Percentiles rank a stretch among this genome's conserved stretches.
phyloP scores from a whole-genome alignment of 2,113 vertebrate genomes.

The Proterorhinus semilunaris region DNA sequence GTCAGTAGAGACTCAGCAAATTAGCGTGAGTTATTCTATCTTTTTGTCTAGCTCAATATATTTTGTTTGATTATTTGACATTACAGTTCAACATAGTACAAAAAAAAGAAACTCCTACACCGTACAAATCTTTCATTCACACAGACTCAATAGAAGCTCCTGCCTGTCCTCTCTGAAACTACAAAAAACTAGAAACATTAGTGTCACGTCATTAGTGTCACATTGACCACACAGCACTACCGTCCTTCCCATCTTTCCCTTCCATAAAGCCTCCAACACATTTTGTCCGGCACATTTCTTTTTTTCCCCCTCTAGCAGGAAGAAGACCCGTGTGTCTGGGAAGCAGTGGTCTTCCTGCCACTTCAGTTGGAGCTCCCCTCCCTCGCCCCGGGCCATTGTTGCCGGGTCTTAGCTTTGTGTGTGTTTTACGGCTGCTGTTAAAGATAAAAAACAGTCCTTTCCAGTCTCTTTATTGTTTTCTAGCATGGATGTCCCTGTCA shows the following conservation, averaged over 20 bases:
- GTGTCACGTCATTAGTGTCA: conserved; percentile 69
- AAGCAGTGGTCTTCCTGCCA: conserved; percentile 75
- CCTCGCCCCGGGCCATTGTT: conserved; percentile 71
- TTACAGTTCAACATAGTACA: no score
- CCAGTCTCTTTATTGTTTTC: conserved; percentile 77
- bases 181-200: no score
- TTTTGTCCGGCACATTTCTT: conserved; percentile 47
- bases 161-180: no score
- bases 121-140: no score
- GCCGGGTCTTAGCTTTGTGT: conserved; percentile 69
- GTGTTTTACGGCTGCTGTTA: conserved; percentile 78
- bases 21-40: not conserved
- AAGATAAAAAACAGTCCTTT: conserved; percentile 76
- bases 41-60: not conserved
- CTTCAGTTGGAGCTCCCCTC: conserved; percentile 62
- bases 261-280: conserved; percentile 41
- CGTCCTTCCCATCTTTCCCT: conserved; percentile 55
- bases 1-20: not conserved
- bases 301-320: conserved; percentile 47
- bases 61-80: no score
- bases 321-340: conserved; percentile 72
- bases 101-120: no score
- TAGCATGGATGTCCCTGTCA: conserved; percentile 74
- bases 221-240: conserved; percentile 32
- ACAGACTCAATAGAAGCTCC: no score